Evolutionary conservation across 2,113 vertebrate species (phyloP), one percentile per base, ranked within the genome.

Genomic region (Labeo catla): DNA sequence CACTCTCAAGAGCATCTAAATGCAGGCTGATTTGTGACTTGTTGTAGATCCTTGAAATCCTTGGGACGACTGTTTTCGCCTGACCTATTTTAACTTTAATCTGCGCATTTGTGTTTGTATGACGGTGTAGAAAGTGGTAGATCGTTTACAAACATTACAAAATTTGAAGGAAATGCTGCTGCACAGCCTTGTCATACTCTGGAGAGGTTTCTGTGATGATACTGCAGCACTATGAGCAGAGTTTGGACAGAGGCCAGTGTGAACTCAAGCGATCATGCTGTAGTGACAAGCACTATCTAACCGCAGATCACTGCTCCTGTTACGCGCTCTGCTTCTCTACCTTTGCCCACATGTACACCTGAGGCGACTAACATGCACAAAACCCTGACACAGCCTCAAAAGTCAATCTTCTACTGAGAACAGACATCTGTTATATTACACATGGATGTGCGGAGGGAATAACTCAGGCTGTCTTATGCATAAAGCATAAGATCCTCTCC

Each of bases 401-500:
- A 81, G 59, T 19, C 43, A 81, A 52, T 66, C 45, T 36, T 36
- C 70, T 82, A 34, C 63, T 13, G 50, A 28, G 4, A 73, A 84
- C 66, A 73, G 16, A 47, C 16, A 70, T 28, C 66, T 72, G 81
- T 39, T 68, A 36, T 72, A 54, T 83, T 70, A 83, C 34, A 73
- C 15, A 34, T 45, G 36, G 7, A 16, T 83, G 66, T 73, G 68
- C 7, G 8, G 34, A 84, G 82, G 68, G 50, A 84, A 73, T 73
- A 84, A n/a, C 50, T 73, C 68, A 1, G 11, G 21, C 11, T 83
- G 65, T 70, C 49, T 70, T 59, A 73, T 73, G 68, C 34, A 84
- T 84, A 84, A 84, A 23, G 68, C 34, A 73, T 73, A 73, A 84
- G 49, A 19, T 82, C 63, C 9, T 82, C 16, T 52, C 47, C 23